Base-by-base conservation (phyloP, 1,140 invertebrate species). In the Drosophila takahashii region DNA sequence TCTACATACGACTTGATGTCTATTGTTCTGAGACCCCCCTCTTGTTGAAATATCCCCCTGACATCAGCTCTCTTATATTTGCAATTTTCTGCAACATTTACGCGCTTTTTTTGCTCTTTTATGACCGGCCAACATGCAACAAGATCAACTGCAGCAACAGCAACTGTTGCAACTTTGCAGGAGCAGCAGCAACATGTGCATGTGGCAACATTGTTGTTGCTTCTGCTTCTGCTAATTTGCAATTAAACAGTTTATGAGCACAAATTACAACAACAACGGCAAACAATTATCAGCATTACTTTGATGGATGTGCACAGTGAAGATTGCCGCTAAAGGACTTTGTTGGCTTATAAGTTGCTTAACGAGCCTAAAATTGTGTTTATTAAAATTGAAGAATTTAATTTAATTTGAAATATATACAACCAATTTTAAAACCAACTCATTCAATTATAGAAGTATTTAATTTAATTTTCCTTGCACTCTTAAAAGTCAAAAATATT, bases 231-330 rank as follows among this genome's bases (percentile, higher is more conserved):
- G 79, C 84, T 87, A 87, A 87, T 87, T 87, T 87, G 84, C 84
- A 87, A 87, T 87, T 87, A 87, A 87, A 89, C 84, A 89, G 84
- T 87, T 87, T 89, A 87, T 84, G 84, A 84, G 77, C 84, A 79
- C 83, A 86, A 87, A 79, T 81, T 71, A 60, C 79, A 83, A 75
- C 81, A 85, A 76, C 65, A 79, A 48, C 53, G 48, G 62, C 47
- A 76, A 56, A 62, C 39, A 79, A 54, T 71, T 47, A 62, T 39
- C 59, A 77, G 39, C 56, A 71, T 71, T 71, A 71, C 67, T 27
- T 70, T 71, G 66, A 71, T 71, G 44, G 52, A 18, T 47, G 6
- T 36, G 18, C 11, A 50, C 69, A 54, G 58, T 56, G 60, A 34
- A 41, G 32, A 65, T 34, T 39, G 62, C 26, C 59, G 16, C 34